Evolutionary conservation across 2,113 vertebrate species (phyloP).

Genomic region (Trematomus loennbergii): DNA sequence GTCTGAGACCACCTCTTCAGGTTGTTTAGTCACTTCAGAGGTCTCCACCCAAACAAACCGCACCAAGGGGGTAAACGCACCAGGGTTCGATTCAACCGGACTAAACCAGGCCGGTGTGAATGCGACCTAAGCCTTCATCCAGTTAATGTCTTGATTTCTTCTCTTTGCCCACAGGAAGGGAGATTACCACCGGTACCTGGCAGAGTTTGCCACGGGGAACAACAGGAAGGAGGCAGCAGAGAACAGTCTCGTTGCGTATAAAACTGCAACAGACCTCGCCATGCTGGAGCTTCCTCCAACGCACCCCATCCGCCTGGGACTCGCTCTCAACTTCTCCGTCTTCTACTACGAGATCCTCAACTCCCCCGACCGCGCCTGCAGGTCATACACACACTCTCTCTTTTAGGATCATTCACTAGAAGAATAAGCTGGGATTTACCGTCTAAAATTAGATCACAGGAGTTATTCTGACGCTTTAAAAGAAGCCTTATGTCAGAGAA

Average conservation of each 20-base stretch:
- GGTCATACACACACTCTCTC: conserved; percentile 76
- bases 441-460: not conserved
- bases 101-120: too few relatives aligned
- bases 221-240: conserved; percentile 98
- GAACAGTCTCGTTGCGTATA: conserved; percentile 98
- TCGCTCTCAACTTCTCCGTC: conserved; percentile 99
- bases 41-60: too few relatives aligned
- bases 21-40: too few relatives aligned
- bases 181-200: conserved; percentile 99
- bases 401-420: not conserved
- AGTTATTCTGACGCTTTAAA: too few relatives aligned
- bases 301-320: conserved; percentile 97
- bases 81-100: too few relatives aligned
- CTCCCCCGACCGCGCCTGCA: conserved; percentile 99
- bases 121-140: too few relatives aligned
- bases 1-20: too few relatives aligned
- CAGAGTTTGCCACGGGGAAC: conserved; percentile 98
- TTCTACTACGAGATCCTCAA: conserved; percentile 99
- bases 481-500: too few relatives aligned
- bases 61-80: too few relatives aligned
- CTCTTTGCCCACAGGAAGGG: conserved; percentile 89
- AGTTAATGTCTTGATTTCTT: not conserved
- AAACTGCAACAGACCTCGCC: conserved; percentile 97
- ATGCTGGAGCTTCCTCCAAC: conserved; percentile 97
- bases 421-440: not conserved